Evolutionary conservation across 2,888 invertebrate species (phyloP).

Genomic region (Campoplex capitator): DNA sequence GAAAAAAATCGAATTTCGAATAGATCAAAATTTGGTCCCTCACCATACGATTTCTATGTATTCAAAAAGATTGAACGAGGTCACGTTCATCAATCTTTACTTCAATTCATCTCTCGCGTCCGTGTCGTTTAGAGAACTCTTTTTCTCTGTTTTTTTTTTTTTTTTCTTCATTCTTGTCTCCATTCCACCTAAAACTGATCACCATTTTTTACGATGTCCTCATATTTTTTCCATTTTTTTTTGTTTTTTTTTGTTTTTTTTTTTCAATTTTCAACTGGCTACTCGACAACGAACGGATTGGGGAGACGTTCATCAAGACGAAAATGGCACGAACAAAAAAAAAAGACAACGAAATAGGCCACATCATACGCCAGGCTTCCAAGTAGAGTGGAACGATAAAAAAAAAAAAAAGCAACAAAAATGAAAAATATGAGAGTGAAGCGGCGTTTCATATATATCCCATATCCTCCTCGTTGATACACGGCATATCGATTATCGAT

Average conservation of each 20-base stretch:
- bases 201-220: conserved; percentile 21
- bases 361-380: neutral
- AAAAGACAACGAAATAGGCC: conserved; percentile 1
- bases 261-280: conserved; percentile 5
- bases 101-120: conserved; percentile 27
- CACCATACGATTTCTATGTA: neutral
- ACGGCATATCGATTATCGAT: conserved; percentile 53
- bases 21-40: neutral
- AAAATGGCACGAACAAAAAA: conserved; percentile 26
- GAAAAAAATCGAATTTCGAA: neutral
- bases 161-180: neutral
- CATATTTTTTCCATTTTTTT: neutral
- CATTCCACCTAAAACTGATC: conserved; percentile 1
- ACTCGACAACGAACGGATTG: conserved; percentile 20
- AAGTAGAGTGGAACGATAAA: conserved; percentile 21
- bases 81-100: conserved; percentile 18
- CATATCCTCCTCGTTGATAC: conserved; percentile 17
- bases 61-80: neutral
- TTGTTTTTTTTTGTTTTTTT: neutral
- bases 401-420: conserved; percentile 8
- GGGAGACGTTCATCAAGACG: conserved; percentile 39
- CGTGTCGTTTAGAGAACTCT: conserved; percentile 18
- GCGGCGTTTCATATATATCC: conserved; percentile 32
- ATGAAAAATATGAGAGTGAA: conserved; percentile 5
- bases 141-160: neutral